phyloP scores from a whole-genome alignment of 2,888 invertebrate genomes.

The Craniophora ligustri region DNA sequence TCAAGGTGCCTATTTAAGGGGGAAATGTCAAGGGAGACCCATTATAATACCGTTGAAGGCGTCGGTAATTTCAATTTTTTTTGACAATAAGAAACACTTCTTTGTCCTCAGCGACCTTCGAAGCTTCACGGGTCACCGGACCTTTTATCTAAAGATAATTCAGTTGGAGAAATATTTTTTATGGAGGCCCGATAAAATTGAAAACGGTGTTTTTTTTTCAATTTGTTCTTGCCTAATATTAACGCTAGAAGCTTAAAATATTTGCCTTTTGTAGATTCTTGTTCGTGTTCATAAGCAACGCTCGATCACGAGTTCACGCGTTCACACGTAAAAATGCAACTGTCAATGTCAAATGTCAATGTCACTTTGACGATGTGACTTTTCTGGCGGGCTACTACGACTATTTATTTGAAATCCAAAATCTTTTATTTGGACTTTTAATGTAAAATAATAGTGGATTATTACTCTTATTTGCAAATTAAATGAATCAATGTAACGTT shows the following conservation, averaged over 20 bases:
- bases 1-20: conserved; percentile 49
- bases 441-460: no score
- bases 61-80: conserved; percentile 58
- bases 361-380: no score
- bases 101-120: conserved; percentile 62
- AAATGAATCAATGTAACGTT: no score
- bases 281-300: background rate
- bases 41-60: conserved; percentile 53
- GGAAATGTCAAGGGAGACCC: conserved; percentile 55
- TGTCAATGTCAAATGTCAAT: no score
- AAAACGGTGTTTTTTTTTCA: conserved; percentile 55
- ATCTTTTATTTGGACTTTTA: no score
- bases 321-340: no score
- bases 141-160: conserved; percentile 63
- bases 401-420: no score
- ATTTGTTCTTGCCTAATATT: conserved; percentile 27
- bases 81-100: conserved; percentile 55
- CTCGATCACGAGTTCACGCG: no score
- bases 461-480: no score
- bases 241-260: no score
- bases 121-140: conserved; percentile 56
- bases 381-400: no score
- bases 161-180: conserved; percentile 54
- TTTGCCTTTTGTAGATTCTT: no score
- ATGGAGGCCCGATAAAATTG: conserved; percentile 43